Base-by-base conservation (phyloP, 1,140 invertebrate genomes). In the Atta colombica region DNA sequence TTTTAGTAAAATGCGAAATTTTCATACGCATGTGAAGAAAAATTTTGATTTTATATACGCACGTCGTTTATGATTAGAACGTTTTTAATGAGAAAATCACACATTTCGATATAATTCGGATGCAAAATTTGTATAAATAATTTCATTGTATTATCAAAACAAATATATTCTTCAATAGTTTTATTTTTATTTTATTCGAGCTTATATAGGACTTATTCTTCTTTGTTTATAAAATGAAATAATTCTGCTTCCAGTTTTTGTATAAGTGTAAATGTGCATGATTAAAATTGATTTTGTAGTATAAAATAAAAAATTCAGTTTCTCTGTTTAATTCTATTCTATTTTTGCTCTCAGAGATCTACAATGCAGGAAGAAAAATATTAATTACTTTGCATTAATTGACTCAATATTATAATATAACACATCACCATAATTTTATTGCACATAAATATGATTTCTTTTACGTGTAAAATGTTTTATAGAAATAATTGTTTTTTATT, bases 1-100 rank as follows among this genome's bases (percentile, higher is more conserved):
- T 82, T 78, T 88, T 28, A 71, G 60, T 71, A 49, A 72, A 77
- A 68, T 31, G 65, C 77, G 74, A 87, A 88, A 77, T 85, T 55
- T 45, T 25, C 12, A 45, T 51, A 28, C 31, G 7, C 51, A 12
- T 10, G 8, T 49, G 49, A 21, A 10, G 21, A 81, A 55, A 71
- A 81, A 58, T 5, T 10, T 25, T 2, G 2, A 18, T 21, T 39
- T 35, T 55, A 14, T 31, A 18, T 31, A 12, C 39, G 7, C 39
- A 31, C 21, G 18, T 51, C 5, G 14, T n/a, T 45, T 58, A n/a
- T 3, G 4, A 31, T 25, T 31, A 4, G 31, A 3, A 45, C 25
- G 5, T 77, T 63, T 12, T 55, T 6, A n/a, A 18, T 10, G 16
- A 31, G 6, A 63, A 49, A 77, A 63, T 49, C 39, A 16, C 10